These are phyloP conservation scores for Gymnarchus niloticus DNA, from an alignment of 2,113 vertebrate species.

Conservation along the genomic window DNA sequence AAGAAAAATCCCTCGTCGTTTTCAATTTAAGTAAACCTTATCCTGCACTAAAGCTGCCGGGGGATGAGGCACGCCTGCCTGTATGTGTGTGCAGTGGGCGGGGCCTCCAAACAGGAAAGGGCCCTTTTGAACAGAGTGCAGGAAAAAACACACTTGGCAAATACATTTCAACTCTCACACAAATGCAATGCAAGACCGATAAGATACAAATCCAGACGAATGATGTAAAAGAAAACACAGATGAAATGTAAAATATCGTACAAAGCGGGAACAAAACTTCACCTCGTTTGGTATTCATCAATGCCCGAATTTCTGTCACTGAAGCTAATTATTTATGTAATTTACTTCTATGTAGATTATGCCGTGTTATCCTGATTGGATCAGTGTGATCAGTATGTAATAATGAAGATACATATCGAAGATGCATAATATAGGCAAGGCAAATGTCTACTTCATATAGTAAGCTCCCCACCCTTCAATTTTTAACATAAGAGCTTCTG, in stretches of 20 bases:
- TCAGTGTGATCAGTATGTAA: neutral
- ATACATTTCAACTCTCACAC: neutral
- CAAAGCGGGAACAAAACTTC: neutral
- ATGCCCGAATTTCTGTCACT: too few species aligned
- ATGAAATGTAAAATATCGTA: neutral
- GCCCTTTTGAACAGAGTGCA: neutral
- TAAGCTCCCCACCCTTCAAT: neutral
- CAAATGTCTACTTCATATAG: neutral
- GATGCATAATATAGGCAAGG: neutral
- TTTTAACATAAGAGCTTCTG: neutral
- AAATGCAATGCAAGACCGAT: neutral
- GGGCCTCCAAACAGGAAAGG: slow-evolving; percentile 2
- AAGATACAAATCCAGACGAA: neutral
- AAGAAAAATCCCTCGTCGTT: neutral
- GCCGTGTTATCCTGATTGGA: neutral
- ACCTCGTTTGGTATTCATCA: neutral
- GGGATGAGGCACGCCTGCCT: neutral
- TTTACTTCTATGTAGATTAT: neutral
- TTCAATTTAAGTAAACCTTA: neutral
- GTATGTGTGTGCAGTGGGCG: neutral
- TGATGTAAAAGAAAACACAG: neutral
- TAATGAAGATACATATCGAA: neutral
- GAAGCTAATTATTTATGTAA: neutral
- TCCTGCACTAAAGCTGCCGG: neutral
- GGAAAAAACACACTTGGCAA: neutral